A percentile compares a stretch with the other conserved stretches of the same genome.
Conservation (phyloP, 2,888 invertebrate species). For the Nysson spinosus region DNA sequence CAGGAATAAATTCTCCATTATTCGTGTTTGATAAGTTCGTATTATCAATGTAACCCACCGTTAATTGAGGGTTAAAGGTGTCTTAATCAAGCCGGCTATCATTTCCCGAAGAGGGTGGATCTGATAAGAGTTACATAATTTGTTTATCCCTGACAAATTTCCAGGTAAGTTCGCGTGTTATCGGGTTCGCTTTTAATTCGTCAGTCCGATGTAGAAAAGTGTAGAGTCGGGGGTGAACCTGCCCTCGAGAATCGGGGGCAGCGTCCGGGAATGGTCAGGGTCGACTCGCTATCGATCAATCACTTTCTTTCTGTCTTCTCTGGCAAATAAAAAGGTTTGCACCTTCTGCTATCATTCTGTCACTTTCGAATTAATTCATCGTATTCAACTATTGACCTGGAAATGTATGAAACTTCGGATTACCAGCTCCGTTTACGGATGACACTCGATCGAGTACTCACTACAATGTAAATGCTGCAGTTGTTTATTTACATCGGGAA, state of each 20-base stretch:
- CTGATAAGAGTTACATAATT: too few relatives aligned
- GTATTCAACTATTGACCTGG: not conserved
- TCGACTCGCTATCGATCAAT: constrained; percentile 27
- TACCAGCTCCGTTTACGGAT: not conserved
- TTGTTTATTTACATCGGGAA: too few relatives aligned
- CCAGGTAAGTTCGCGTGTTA: not conserved
- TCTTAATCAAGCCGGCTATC: too few relatives aligned
- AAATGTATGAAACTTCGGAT: not conserved
- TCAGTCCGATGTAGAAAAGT: not conserved
- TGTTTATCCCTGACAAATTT: too few relatives aligned
- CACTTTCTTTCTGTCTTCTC: constrained; percentile 11
- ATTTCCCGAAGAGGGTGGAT: too few relatives aligned
- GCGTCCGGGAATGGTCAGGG: constrained; percentile 16
- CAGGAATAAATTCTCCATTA: too few relatives aligned
- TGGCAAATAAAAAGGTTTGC: constrained; percentile 4
- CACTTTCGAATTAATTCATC: constrained; percentile 14
- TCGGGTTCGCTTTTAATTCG: not conserved
- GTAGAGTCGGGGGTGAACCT: constrained; percentile 1
- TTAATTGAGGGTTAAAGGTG: too few relatives aligned
- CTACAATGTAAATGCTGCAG: not conserved
- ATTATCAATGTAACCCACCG: too few relatives aligned
- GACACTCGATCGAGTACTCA: not conserved
- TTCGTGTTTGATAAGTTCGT: too few relatives aligned
- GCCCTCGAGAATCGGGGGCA: constrained; percentile 12
- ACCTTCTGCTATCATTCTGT: constrained; percentile 1